Conservation (phyloP, 2,888 invertebrate genomes). For the Aporophyla nigra region DNA sequence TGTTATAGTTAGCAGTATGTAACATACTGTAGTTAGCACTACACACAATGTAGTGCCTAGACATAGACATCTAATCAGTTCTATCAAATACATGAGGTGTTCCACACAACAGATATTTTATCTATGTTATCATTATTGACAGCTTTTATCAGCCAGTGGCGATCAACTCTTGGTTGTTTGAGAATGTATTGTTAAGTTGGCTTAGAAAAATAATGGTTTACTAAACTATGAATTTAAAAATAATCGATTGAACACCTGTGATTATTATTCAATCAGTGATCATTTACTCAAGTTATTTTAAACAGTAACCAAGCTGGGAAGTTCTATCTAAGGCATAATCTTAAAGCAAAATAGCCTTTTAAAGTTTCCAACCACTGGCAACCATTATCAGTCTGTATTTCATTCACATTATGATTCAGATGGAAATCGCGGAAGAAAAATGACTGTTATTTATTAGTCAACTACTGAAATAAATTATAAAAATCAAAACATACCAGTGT, state of each 20-base stretch:
- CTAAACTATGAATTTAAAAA: no score
- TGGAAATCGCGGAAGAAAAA: constrained; percentile 3
- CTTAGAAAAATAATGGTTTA: neutral
- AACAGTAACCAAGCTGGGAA: neutral
- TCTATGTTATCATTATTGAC: constrained; percentile 64
- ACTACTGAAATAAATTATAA: neutral
- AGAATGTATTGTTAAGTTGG: neutral
- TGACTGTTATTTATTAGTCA: constrained; percentile 10
- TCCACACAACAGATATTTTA: constrained; percentile 59
- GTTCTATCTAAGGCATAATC: neutral
- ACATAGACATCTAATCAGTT: constrained; percentile 18
- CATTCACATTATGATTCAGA: constrained; percentile 23
- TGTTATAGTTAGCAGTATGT: neutral
- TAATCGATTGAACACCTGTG: neutral
- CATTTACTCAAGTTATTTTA: neutral
- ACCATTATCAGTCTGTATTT: constrained; percentile 15
- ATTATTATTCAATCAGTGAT: neutral
- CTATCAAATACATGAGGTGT: constrained; percentile 46
- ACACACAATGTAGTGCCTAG: neutral
- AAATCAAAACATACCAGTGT: neutral
- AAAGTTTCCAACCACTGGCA: constrained; percentile 41
- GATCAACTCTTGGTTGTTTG: constrained; percentile 63
- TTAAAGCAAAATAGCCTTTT: neutral
- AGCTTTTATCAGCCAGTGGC: constrained; percentile 72
- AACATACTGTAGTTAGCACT: neutral